A percentile compares a stretch with the other conserved stretches of the same genome.
These are phyloP conservation scores for Phrixothrix hirtus DNA, from an alignment of 2,888 invertebrate genomes.

Conservation along the genomic window DNA sequence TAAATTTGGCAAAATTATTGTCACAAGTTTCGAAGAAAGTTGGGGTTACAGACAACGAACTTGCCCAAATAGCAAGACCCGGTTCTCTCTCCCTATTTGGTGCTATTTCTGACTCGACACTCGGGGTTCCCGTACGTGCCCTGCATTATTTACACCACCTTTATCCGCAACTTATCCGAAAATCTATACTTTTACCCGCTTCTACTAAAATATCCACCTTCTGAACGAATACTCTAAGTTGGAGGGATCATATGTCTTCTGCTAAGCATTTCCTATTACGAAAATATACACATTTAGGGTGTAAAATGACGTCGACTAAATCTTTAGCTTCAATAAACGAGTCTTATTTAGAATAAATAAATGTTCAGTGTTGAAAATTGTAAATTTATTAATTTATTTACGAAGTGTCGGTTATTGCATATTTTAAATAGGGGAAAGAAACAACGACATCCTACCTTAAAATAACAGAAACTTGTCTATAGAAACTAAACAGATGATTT, in stretches of 20 bases:
- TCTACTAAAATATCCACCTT: conserved; percentile 18
- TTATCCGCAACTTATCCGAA: conserved; percentile 48
- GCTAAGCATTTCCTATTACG: conserved; percentile 7
- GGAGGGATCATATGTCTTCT: conserved; percentile 26
- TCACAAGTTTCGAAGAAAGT: conserved; percentile 7
- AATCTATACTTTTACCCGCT: conserved; percentile 45
- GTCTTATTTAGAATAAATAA: neutral
- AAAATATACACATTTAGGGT: conserved; percentile 6
- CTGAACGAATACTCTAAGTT: conserved; percentile 16
- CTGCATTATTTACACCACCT: conserved; percentile 53
- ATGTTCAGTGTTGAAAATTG: neutral
- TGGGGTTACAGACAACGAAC: conserved; percentile 14
- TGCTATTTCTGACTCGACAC: conserved; percentile 46
- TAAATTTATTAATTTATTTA: neutral
- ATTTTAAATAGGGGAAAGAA: no score
- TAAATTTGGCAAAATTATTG: conserved; percentile 14
- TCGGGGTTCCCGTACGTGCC: conserved; percentile 48
- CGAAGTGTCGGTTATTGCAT: no score
- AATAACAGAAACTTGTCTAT: no score
- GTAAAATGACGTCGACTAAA: conserved; percentile 21
- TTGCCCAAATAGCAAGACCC: conserved; percentile 29
- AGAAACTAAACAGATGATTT: conserved; percentile 4
- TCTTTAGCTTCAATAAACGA: conserved; percentile 6
- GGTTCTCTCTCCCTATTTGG: conserved; percentile 40
- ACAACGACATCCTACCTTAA: no score